Conservation (phyloP, 2,888 invertebrate species). For the Bugulina stolonifera region DNA sequence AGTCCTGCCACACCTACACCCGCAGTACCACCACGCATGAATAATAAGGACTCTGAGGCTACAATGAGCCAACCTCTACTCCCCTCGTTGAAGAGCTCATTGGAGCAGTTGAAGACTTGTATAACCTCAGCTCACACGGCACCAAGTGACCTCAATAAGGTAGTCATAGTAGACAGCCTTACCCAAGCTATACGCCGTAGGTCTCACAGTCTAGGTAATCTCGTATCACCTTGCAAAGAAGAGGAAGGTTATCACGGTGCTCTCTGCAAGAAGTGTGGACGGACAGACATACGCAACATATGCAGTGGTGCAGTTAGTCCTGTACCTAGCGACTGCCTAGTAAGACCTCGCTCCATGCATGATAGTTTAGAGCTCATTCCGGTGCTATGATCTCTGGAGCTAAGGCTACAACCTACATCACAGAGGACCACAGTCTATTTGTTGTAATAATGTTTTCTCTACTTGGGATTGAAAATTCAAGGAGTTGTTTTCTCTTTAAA, state of each 20-base stretch:
- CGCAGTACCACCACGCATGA: no score
- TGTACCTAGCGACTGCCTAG: neutral
- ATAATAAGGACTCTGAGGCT: neutral
- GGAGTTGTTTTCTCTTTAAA: no score
- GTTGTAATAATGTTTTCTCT: no score
- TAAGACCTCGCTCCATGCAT: neutral
- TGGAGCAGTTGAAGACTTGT: slow-evolving; percentile 7
- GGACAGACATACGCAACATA: neutral
- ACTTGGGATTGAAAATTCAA: no score
- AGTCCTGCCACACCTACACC: slow-evolving; percentile 9
- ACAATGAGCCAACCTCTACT: slow-evolving; percentile 13
- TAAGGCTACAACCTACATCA: neutral
- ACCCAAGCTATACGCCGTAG: slow-evolving; percentile 1
- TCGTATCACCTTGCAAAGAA: neutral
- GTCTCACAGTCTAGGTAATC: slow-evolving; percentile 18
- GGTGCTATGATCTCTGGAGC: neutral
- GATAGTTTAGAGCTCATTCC: slow-evolving; percentile 14
- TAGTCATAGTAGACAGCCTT: neutral
- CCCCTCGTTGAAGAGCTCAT: neutral
- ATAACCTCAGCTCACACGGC: slow-evolving; percentile 11
- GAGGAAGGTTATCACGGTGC: no score
- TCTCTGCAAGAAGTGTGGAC: slow-evolving; percentile 18
- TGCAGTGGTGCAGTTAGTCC: neutral
- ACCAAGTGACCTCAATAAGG: neutral
- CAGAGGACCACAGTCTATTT: no score